Base-by-base conservation (phyloP, 2,797 vertebrate genomes). In the Mormyrus hasselquistii region DNA sequence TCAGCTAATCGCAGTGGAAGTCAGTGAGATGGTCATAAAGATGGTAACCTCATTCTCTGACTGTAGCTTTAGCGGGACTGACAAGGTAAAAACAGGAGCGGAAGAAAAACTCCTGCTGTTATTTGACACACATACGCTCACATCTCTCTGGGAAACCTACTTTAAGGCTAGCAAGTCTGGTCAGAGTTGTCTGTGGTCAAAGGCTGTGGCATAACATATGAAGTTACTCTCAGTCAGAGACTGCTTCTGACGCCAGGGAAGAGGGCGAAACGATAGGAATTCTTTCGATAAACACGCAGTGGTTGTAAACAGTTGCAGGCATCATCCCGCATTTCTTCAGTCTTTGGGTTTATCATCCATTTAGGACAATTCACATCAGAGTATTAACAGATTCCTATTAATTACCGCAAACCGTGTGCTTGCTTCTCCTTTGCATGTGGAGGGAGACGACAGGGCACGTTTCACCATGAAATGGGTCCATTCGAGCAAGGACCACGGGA, bases 61-160 rank as follows among this genome's bases (percentile, higher is more conserved):
- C 12, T 53, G 2, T 16, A 38, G 14, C 6, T 38, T 34, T 55
- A 2, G 90, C 16, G 59, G 49, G 57, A 90, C 89, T 90, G 73
- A 92, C 90, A 92, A 92, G 89, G 89, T 87, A 79, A 91, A 92
- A 91, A 87, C 59, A 69, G 90, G 90, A 86, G 85, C 59, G 88
- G 89, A 88, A n/a, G 73, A 88, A 53, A 53, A 90, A 91, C 86
- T 76, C 89, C 90, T 92, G 90, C 79, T 41, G 89, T 88, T 88
- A 90, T 91, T 91, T 90, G 79, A 57, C 88, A 85, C 87, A 90
- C 88, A 47, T 16, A 4, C 2, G 1, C 47, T 86, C 38, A 38
- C 50, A 55, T 90, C 52, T 89, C 86, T 89, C 52, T 44, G 53
- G 59, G 50, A 89, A 79, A 86, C 84, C 38, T 90, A 16, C 87